Evolutionary conservation across 2,888 invertebrate genomes (phyloP).

Genomic region (Chironomus riparius): DNA sequence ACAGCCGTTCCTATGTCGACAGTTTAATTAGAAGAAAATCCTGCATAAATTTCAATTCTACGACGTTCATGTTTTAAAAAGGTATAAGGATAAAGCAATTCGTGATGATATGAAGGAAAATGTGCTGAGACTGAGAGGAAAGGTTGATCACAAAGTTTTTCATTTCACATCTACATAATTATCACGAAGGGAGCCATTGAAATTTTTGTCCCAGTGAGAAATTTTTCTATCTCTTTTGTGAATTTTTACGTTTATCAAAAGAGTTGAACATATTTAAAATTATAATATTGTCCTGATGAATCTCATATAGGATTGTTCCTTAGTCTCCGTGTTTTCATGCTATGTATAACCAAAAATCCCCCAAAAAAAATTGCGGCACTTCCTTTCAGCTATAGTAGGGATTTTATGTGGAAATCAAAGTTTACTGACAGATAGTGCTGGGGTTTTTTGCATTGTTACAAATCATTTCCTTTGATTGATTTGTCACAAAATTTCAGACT

Average conservation of each 20-base stretch:
- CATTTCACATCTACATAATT: not conserved
- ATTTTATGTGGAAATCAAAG: too few relatives aligned
- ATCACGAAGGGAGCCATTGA: not conserved
- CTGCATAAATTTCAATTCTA: not conserved
- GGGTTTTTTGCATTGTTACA: too few relatives aligned
- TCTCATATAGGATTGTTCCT: too few relatives aligned
- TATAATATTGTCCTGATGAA: not conserved
- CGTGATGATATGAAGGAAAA: conserved; percentile 10
- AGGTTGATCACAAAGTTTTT: not conserved
- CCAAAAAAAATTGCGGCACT: too few relatives aligned
- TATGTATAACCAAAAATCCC: too few relatives aligned
- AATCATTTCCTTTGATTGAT: too few relatives aligned
- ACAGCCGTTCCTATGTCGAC: conserved; percentile 14
- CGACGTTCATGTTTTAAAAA: not conserved
- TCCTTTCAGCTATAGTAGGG: too few relatives aligned
- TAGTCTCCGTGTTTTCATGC: too few relatives aligned
- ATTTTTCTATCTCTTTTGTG: not conserved
- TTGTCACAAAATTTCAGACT: too few relatives aligned
- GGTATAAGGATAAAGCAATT: not conserved
- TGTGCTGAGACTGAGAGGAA: not conserved
- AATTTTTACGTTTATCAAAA: too few relatives aligned
- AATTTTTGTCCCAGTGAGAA: not conserved
- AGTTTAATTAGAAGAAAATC: conserved; percentile 5
- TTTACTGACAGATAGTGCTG: too few relatives aligned
- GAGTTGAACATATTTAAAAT: too few relatives aligned